Evolutionary conservation across 2,797 vertebrate species (phyloP).

Genomic region (Gymnoscopelus microlampas): DNA sequence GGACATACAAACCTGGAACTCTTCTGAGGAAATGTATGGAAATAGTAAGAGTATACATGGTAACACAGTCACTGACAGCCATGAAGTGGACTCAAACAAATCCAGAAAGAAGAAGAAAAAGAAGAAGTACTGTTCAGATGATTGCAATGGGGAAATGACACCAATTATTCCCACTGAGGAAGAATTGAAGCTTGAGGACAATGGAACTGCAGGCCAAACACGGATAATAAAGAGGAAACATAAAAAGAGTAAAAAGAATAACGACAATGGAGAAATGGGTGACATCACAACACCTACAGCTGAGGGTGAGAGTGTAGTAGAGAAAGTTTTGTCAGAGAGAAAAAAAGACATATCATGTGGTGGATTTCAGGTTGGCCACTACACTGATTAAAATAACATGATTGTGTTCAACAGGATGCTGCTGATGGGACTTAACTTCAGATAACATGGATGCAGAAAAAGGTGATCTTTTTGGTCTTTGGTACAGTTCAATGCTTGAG

Average conservation of each 20-base stretch:
- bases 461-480: no score
- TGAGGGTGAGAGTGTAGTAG: slow-evolving; percentile 3
- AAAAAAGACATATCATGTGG: no score
- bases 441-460: no score
- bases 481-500: no score
- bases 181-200: slow-evolving; percentile 8
- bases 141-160: neutral
- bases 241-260: slow-evolving; percentile 43
- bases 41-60: neutral
- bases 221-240: slow-evolving; percentile 54
- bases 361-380: no score
- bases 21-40: neutral
- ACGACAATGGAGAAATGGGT: neutral
- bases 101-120: slow-evolving; percentile 59
- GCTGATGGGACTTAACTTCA: no score
- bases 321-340: slow-evolving; percentile 12
- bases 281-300: neutral
- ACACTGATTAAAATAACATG: no score
- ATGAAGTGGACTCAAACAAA: slow-evolving; percentile 15
- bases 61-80: neutral
- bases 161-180: neutral
- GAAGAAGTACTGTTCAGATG: slow-evolving; percentile 31
- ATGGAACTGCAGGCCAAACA: neutral
- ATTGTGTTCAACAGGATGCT: no score
- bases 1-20: slow-evolving; percentile 28